Evolutionary conservation across 2,113 vertebrate genomes (phyloP).

Genomic region (Ascaphus truei): DNA sequence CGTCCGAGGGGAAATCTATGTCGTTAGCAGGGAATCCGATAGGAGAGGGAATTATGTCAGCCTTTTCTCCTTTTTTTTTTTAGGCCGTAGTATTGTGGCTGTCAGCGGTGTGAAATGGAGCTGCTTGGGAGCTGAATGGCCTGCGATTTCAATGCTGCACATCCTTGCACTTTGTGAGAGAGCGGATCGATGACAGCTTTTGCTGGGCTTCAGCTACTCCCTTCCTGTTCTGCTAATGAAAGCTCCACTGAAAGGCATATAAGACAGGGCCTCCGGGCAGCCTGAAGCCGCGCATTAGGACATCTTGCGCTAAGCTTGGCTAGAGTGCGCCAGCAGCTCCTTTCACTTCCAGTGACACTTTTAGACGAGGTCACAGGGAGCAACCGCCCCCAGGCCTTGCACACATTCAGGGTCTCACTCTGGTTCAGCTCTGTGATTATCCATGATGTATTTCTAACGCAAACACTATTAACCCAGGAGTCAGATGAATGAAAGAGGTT

Average conservation of each 20-base stretch:
- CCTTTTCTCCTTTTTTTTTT: constrained; percentile 32
- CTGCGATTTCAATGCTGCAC: constrained; percentile 63
- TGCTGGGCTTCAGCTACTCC: constrained; percentile 60
- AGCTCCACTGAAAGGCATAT: constrained; percentile 63
- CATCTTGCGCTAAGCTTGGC: constrained; percentile 59
- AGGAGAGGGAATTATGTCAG: constrained; percentile 55
- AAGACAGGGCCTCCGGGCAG: constrained; percentile 62
- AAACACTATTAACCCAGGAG: not conserved
- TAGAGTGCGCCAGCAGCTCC: constrained; percentile 27
- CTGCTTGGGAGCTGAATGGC: constrained; percentile 64
- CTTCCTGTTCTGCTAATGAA: constrained; percentile 66
- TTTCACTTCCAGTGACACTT: constrained; percentile 33
- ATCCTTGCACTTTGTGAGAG: constrained; percentile 53
- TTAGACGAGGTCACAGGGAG: constrained; percentile 28
- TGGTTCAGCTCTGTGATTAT: not conserved
- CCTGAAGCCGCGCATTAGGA: constrained; percentile 59
- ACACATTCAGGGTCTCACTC: not conserved
- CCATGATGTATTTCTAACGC: not conserved
- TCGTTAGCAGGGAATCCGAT: constrained; percentile 50
- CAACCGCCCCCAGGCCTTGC: constrained; percentile 18
- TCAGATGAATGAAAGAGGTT: not conserved
- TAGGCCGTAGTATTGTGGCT: constrained; percentile 54
- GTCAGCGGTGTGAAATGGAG: constrained; percentile 60
- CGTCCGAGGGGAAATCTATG: constrained; percentile 50
- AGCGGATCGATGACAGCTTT: constrained; percentile 69